These are phyloP conservation scores for Coturnix japonica DNA, from an alignment of 2,113 vertebrate species.

Conservation along the genomic window DNA sequence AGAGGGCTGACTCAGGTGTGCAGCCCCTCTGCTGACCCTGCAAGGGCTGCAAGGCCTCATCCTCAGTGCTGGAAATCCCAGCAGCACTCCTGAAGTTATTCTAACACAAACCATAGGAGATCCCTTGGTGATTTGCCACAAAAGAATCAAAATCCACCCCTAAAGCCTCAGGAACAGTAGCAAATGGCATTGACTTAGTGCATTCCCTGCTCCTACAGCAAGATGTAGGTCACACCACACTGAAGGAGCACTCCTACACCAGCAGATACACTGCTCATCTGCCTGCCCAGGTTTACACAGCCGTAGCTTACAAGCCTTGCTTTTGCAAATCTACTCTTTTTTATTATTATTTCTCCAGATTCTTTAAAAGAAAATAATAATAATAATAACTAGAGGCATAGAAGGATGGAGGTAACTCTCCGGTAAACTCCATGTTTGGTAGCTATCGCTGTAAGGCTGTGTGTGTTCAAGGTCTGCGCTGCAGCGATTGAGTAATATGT, in stretches of 20 bases:
- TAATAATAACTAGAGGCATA: background rate
- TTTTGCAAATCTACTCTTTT: background rate
- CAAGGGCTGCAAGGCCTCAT: background rate
- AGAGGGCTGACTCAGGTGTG: background rate
- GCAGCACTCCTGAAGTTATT: background rate
- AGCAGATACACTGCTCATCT: background rate
- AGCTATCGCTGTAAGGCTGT: background rate
- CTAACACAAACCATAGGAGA: background rate
- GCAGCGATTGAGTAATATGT: background rate
- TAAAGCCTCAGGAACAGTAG: background rate
- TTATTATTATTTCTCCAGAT: background rate
- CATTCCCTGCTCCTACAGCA: background rate
- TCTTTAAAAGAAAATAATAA: background rate
- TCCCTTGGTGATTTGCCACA: background rate
- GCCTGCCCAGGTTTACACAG: background rate
- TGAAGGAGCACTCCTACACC: background rate
- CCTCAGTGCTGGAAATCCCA: background rate
- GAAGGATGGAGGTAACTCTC: background rate
- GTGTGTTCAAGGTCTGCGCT: background rate
- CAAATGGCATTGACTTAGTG: background rate
- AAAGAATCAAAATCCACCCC: background rate
- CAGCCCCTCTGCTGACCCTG: accelerated
- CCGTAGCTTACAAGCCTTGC: background rate
- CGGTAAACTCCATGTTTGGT: background rate
- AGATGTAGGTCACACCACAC: background rate